Conservation (phyloP, 2,113 vertebrate species). For the Gasterosteus nipponicus region DNA sequence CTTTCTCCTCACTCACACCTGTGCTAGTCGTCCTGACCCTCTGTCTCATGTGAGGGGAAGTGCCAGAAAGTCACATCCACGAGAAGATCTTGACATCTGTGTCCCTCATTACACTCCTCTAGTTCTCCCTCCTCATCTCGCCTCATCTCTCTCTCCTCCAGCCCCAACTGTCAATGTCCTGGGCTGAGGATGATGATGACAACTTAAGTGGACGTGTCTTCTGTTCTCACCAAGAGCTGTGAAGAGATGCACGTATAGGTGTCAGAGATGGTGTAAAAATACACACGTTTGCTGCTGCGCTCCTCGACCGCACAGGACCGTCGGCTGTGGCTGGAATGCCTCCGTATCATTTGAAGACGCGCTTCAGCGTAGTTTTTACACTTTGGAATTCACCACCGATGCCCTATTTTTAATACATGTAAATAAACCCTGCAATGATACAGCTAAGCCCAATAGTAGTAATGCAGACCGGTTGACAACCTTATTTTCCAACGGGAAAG, state of each 20-base stretch:
- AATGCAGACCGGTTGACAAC: slow-evolving; percentile 35
- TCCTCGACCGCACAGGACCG: slow-evolving; percentile 43
- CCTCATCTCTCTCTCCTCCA: slow-evolving; percentile 35
- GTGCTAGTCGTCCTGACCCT: slow-evolving; percentile 34
- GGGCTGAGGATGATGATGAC: slow-evolving; percentile 60
- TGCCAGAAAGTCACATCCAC: slow-evolving; percentile 36
- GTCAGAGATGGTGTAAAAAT: slow-evolving; percentile 75
- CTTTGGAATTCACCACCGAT: slow-evolving; percentile 8
- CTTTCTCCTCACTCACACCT: slow-evolving; percentile 40
- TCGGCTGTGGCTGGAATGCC: slow-evolving; percentile 54
- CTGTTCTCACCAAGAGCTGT: slow-evolving; percentile 73
- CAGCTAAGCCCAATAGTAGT: slow-evolving; percentile 22
- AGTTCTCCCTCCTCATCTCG: slow-evolving; percentile 23
- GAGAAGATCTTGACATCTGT: slow-evolving; percentile 52
- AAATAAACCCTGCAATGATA: slow-evolving; percentile 12
- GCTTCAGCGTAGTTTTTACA: slow-evolving; percentile 38
- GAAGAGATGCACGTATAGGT: slow-evolving; percentile 72
- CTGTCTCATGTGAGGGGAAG: slow-evolving; percentile 38
- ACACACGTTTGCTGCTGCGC: slow-evolving; percentile 55
- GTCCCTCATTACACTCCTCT: slow-evolving; percentile 64
- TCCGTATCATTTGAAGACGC: slow-evolving; percentile 58
- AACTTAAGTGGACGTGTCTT: slow-evolving; percentile 73
- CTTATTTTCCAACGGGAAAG: slow-evolving; percentile 41
- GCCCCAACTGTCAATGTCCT: slow-evolving; percentile 60
- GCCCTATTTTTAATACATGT: slow-evolving; percentile 9